A percentile compares a stretch with the other conserved stretches of the same genome.
Evolutionary conservation across 2,797 vertebrate genomes (phyloP).

Genomic region (Schizopygopsis malacanthus): DNA sequence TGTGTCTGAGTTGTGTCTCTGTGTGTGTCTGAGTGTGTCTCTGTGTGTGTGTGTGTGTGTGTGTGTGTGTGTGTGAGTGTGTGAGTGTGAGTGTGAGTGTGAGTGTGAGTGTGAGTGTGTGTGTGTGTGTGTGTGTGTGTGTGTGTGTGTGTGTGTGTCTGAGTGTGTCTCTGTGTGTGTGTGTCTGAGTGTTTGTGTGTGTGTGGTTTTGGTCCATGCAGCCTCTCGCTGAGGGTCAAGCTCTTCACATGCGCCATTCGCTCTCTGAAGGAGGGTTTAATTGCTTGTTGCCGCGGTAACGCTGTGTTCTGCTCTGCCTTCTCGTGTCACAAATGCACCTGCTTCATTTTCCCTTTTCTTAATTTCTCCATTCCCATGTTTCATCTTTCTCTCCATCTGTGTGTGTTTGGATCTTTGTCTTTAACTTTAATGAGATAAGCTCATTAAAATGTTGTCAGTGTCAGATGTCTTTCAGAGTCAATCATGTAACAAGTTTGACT

Average conservation of each 20-base stretch:
- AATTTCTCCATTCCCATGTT: not conserved
- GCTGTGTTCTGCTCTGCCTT: constrained; percentile 42
- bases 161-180: too few relatives aligned
- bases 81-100: too few relatives aligned
- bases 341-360: not conserved
- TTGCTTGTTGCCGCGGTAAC: constrained; percentile 69
- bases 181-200: too few relatives aligned
- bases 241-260: constrained; percentile 20
- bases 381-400: not conserved
- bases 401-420: not conserved
- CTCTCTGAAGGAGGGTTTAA: constrained; percentile 54
- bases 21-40: too few relatives aligned
- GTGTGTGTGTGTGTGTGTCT: too few relatives aligned
- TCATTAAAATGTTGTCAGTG: not conserved
- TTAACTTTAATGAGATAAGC: constrained; percentile 3
- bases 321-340: constrained; percentile 37
- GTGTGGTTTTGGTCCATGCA: not conserved
- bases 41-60: too few relatives aligned
- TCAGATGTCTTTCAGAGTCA: not conserved
- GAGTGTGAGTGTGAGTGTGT: too few relatives aligned
- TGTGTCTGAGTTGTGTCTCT: too few relatives aligned
- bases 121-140: too few relatives aligned
- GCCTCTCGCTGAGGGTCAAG: not conserved
- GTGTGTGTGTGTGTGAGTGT: too few relatives aligned
- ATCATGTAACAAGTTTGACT: not conserved